Conservation (phyloP, 2,888 invertebrate genomes). For the Dorcus parallelipipedus region DNA sequence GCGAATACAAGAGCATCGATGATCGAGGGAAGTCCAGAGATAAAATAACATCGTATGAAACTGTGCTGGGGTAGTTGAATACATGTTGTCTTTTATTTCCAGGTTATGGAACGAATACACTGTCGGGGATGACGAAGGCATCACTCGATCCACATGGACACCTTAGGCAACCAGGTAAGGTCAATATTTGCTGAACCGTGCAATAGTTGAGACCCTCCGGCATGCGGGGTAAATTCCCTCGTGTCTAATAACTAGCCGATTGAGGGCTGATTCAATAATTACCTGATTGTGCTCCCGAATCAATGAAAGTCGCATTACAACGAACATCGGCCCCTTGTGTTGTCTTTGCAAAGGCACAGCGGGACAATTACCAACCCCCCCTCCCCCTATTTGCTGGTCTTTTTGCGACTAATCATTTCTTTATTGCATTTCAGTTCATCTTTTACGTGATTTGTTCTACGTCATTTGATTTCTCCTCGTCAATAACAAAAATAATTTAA, state of each 20-base stretch:
- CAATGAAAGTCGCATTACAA: constrained; percentile 41
- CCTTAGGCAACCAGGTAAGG: constrained; percentile 83
- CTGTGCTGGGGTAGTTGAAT: background rate
- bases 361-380: background rate
- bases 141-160: constrained; percentile 86
- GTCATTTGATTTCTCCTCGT: too few relatives aligned
- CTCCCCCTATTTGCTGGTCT: background rate
- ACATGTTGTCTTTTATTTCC: constrained; percentile 47
- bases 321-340: constrained; percentile 37
- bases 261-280: constrained; percentile 43
- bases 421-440: background rate
- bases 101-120: constrained; percentile 83
- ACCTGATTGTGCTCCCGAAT: constrained; percentile 41
- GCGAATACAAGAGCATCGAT: constrained; percentile 31
- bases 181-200: background rate
- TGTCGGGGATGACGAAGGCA: constrained; percentile 76
- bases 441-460: too few relatives aligned
- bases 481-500: too few relatives aligned
- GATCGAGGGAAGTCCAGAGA: background rate
- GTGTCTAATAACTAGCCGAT: constrained; percentile 37
- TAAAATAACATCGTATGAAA: background rate
- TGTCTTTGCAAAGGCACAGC: constrained; percentile 13
- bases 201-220: background rate
- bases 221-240: constrained; percentile 25
- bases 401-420: constrained; percentile 1